Evolutionary conservation across 2,888 invertebrate genomes (phyloP).

Genomic region (Thereva nobilitata): DNA sequence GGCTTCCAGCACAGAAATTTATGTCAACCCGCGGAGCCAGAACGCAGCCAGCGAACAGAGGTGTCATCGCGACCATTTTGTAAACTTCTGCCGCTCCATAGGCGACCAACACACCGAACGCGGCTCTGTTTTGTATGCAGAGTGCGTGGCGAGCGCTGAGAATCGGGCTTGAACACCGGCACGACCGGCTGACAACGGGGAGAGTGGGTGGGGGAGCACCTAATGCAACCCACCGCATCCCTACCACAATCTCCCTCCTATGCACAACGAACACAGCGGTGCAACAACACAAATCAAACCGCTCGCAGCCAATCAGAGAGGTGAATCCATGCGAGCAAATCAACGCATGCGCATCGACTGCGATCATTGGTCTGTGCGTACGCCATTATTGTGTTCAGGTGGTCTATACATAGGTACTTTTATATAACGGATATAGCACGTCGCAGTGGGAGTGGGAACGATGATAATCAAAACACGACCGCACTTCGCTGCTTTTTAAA

Average conservation of each 20-base stretch:
- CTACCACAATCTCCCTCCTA: background rate
- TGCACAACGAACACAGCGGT: conserved; percentile 4
- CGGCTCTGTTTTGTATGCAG: too few species aligned
- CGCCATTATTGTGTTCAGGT: conserved; percentile 50
- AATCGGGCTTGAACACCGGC: background rate
- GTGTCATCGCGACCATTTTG: too few species aligned
- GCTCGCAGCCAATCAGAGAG: conserved; percentile 34
- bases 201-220: conserved; percentile 19
- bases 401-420: conserved; percentile 5
- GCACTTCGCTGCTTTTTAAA: conserved; percentile 8
- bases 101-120: too few species aligned
- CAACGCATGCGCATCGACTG: conserved; percentile 52
- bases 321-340: conserved; percentile 23
- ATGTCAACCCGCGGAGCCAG: too few species aligned
- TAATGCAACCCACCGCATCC: conserved; percentile 20
- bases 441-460: conserved; percentile 20
- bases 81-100: too few species aligned
- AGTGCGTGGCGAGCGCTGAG: too few species aligned
- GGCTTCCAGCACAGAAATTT: too few species aligned
- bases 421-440: background rate
- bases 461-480: conserved; percentile 12
- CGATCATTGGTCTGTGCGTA: conserved; percentile 56
- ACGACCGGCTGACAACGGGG: background rate
- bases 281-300: conserved; percentile 26
- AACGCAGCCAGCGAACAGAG: too few species aligned